Base-by-base conservation (phyloP, 2,113 vertebrate genomes). In the Pyrgilauda ruficollis region DNA sequence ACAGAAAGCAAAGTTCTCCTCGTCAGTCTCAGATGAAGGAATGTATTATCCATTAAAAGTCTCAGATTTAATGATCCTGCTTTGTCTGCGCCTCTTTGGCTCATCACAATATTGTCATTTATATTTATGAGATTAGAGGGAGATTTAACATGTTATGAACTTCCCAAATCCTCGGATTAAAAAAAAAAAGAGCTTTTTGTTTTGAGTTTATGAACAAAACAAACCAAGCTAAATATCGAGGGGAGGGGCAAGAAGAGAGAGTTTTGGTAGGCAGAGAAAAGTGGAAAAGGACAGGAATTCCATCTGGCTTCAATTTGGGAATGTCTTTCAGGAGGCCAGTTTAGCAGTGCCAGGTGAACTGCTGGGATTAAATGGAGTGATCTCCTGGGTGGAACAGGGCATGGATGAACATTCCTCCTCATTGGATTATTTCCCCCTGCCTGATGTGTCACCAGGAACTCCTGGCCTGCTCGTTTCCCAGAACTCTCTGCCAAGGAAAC, bases 41-140 rank as follows among this genome's bases (percentile, higher is more conserved):
- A 50, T 5, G 8, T n/a, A 46, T 67, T 90, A 50, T 11, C 35
- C 27, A 44, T 85, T 70, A 75, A 28, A 96, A 90, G 58, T 28
- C 72, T 20, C 59, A 86, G 59, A 81, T 93, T 63, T 83, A 94
- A 72, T 84, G 73, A 82, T 67, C 53, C 72, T 50, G 15, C 63
- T 93, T 94, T 91, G 56, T 73, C 91, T 91, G 84, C 49, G 75
- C 56, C 63, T 95, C 84, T 89, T 82, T 85, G 84, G 78, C 37
- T 90, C 37, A 72, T 76, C 55, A 84, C 74, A 94, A 66, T 75
- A 84, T 82, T 93, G 68, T 66, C 79, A 96, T 97, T 96, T 96
- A 88, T 94, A 94, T 96, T 96, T 96, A 96, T 96, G 95, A 97
- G 94, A 94, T 96, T 93, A 95, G 11, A 50, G 68, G 62, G 75